Base-by-base conservation (phyloP, 1,140 invertebrate species). In the Dreissena polymorpha region DNA sequence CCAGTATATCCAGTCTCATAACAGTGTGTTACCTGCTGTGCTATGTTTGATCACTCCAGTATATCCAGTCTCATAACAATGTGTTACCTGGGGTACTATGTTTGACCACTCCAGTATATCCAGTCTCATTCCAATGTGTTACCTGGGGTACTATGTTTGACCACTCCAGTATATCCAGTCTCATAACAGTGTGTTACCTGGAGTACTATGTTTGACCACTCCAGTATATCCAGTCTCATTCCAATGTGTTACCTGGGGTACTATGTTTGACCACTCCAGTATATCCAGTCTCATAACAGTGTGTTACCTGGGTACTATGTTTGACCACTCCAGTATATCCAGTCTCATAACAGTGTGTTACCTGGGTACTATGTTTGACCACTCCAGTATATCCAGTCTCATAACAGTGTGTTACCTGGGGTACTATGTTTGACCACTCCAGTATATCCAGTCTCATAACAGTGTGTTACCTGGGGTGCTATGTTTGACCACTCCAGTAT, bases 61-160 rank as follows among this genome's bases (percentile, higher is more conserved):
- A 85, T 93, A 94, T 2, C 93, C 93, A 55, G 94, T 94, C 85
- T 93, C 92, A n/a, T n/a, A n/a, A n/a, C n/a, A n/a, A n/a, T n/a
- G n/a, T n/a, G n/a, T n/a, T n/a, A n/a, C n/a, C n/a, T n/a, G n/a
- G n/a, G n/a, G n/a, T n/a, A n/a, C n/a, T n/a, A n/a, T 92, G 91
- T 85, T 93, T 94, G 12, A 93, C 87, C 71, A 76, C 86, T 12
- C 93, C 93, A 14, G 85, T 87, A 85, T 93, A 94, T 2, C 93
- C 93, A 55, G 94, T 94, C 85, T 93, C 92, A n/a, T n/a, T n/a
- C n/a, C n/a, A n/a, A n/a, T n/a, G n/a, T n/a, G n/a, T n/a, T n/a
- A n/a, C n/a, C n/a, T n/a, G n/a, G n/a, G n/a, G n/a, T n/a, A n/a
- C n/a, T n/a, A n/a, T 92, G 91, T 85, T 93, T 94, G 12, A 93